Evolutionary conservation across 2,888 invertebrate species (phyloP), one percentile per base, ranked within the genome.

Genomic region (Crocallis elinguaria): DNA sequence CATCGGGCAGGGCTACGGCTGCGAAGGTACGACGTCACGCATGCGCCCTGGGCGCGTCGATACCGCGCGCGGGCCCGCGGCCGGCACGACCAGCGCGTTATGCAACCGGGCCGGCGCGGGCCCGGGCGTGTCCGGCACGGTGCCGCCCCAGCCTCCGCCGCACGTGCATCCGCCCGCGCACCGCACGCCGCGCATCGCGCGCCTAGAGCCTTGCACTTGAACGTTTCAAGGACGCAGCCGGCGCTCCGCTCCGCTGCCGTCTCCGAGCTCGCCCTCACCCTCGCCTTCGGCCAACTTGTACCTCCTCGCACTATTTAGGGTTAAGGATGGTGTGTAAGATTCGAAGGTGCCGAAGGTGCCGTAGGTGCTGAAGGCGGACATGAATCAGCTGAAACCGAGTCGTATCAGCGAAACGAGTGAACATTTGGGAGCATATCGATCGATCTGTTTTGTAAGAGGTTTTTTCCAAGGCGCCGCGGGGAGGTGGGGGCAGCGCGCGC

Each of bases 1-100:
- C 93, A 98, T 99, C 91, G 98, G 98, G 92, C 99, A 99, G 94
- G 99, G 99, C 93, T 98, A 97, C 94, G 97, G 98, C 90, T 99
- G 99, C 94, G 99, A 99, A 97, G 98, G 99, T 99, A 93, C 92
- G 93, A 42, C 84, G 74, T 65, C 87, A 85, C 86, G 87, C 87
- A 86, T 88, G 88, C 90, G 87, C 84, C 79, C 73, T 79, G 76
- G 69, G 82, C 77, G 76, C 84, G 83, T 85, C 88, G 85, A 88
- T 86, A 86, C 79, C 75, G 74, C 77, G 77, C 79, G 75, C 79
- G 74, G 80, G 69, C 62, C 66, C 71, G 33, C 64, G 66, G 62
- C 73, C 77, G 72, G 84, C 88, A 84, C 88, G 85, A 86, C 80
- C 88, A 86, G 75, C 77, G 62, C 73, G 80, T 82, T 82, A 82